Conservation (phyloP, 2,797 vertebrate genomes). For the Channallabes apus region DNA sequence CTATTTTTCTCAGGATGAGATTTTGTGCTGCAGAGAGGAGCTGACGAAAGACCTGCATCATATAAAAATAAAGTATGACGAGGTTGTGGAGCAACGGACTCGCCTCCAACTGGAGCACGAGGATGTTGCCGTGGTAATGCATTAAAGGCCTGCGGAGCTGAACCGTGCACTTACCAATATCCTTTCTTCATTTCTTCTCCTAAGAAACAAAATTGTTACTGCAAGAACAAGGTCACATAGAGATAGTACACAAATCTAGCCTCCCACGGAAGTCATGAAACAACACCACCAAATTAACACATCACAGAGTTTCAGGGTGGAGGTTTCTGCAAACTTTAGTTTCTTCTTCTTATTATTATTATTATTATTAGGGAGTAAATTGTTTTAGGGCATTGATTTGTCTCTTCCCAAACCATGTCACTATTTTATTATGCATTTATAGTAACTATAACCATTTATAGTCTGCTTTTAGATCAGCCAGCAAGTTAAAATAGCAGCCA, state of each 20-base stretch:
- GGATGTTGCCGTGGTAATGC: conserved; percentile 69
- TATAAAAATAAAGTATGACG: conserved; percentile 63
- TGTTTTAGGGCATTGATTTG: not conserved
- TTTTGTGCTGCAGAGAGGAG: conserved; percentile 61
- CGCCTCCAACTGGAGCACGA: conserved; percentile 63
- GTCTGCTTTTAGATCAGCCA: not conserved
- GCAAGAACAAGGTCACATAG: not conserved
- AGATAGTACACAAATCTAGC: not conserved
- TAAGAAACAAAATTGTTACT: not conserved
- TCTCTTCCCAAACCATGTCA: not conserved
- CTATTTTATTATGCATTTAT: not conserved
- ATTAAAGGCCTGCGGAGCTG: not conserved
- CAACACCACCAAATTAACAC: not conserved
- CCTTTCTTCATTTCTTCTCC: not conserved
- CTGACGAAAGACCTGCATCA: conserved; percentile 64
- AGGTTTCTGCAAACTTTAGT: not conserved
- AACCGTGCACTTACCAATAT: not conserved
- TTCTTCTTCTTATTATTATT: too few relatives aligned
- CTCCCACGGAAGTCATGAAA: not conserved
- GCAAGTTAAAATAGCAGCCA: not conserved
- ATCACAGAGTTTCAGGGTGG: not conserved
- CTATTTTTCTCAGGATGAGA: conserved; percentile 67
- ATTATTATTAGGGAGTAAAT: too few relatives aligned
- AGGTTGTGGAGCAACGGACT: conserved; percentile 61
- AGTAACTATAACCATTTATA: not conserved